phyloP scores from a whole-genome alignment of 1,140 invertebrate species.

The Saxidomus purpurata region DNA sequence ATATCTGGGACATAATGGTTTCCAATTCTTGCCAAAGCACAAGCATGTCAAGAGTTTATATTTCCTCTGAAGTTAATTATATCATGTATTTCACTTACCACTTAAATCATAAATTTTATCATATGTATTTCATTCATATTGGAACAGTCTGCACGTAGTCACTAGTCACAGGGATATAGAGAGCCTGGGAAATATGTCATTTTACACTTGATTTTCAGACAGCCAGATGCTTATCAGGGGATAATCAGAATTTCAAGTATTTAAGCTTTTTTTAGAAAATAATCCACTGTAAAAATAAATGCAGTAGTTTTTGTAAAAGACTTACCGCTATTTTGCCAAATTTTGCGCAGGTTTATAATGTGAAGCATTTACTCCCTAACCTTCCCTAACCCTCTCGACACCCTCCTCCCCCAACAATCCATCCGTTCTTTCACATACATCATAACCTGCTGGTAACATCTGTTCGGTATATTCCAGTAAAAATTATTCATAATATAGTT shows the following conservation, averaged over 20 bases:
- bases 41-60: neutral
- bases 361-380: too few relatives aligned
- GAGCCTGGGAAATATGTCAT: constrained; percentile 23
- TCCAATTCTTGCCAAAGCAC: neutral
- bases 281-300: too few relatives aligned
- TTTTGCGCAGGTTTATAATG: too few relatives aligned
- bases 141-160: neutral
- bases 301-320: too few relatives aligned
- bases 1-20: constrained; percentile 7
- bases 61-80: constrained; percentile 37
- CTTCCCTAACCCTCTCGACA: too few relatives aligned
- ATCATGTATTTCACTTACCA: neutral
- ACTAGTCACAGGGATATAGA: neutral
- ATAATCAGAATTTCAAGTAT: constrained; percentile 19
- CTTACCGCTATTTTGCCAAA: too few relatives aligned
- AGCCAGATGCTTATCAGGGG: constrained; percentile 1
- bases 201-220: constrained; percentile 13
- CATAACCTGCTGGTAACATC: too few relatives aligned
- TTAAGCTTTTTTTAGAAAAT: neutral
- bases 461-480: too few relatives aligned
- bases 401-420: too few relatives aligned
- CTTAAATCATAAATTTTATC: constrained; percentile 9
- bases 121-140: constrained; percentile 8
- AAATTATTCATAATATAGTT: too few relatives aligned
- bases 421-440: too few relatives aligned